Conservation (phyloP, 2,113 vertebrate genomes). For the Morone chrysops region DNA sequence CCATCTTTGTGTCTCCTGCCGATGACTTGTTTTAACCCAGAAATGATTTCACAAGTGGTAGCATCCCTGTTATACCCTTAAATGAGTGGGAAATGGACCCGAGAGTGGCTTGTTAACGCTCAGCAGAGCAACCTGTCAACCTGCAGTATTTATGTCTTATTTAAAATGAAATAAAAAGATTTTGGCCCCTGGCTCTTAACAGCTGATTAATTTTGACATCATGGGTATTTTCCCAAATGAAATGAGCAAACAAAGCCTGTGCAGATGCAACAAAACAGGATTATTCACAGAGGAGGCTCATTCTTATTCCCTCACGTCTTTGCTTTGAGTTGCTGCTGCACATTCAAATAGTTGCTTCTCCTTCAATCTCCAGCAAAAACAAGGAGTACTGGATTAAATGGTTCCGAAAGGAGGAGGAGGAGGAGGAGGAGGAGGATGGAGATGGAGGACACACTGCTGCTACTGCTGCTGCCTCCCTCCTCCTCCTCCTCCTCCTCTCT, state of each 20-base stretch:
- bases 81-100: neutral
- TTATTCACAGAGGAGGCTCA: neutral
- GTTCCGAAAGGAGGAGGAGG: slow-evolving; percentile 23
- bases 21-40: slow-evolving; percentile 42
- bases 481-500: slow-evolving; percentile 17
- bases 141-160: slow-evolving; percentile 7
- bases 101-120: neutral
- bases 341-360: slow-evolving; percentile 14
- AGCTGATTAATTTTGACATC: neutral
- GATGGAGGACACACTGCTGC: slow-evolving; percentile 49
- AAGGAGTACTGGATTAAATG: slow-evolving; percentile 44
- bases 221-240: neutral
- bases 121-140: neutral
- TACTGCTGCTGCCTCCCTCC: neutral
- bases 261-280: neutral
- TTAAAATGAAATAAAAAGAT: neutral
- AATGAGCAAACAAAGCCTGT: slow-evolving; percentile 35
- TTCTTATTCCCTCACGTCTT: neutral
- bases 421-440: slow-evolving; percentile 40
- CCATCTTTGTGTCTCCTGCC: slow-evolving; percentile 38
- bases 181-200: neutral
- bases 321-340: neutral
- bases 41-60: slow-evolving; percentile 4
- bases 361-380: slow-evolving; percentile 27
- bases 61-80: neutral